Evolutionary conservation across 2,797 vertebrate genomes (phyloP).

Genomic region (Threskiornis aethiopicus): DNA sequence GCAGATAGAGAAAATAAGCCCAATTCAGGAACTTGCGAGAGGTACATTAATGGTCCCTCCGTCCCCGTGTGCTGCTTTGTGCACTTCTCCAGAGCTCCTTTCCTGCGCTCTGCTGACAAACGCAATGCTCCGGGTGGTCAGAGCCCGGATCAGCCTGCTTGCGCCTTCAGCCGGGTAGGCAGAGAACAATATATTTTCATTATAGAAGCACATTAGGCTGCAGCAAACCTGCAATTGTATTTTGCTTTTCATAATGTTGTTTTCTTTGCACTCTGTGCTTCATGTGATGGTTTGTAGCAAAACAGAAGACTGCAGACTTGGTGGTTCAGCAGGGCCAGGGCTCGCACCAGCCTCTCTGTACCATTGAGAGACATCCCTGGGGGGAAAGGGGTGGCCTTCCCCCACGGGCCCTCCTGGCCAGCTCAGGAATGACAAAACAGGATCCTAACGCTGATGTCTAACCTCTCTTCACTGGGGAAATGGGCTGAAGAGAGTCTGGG

Average conservation of each 20-base stretch:
- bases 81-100: not conserved
- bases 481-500: not conserved
- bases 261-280: not conserved
- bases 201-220: fast-evolving
- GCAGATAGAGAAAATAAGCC: not conserved
- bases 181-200: not conserved
- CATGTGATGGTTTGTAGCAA: not conserved
- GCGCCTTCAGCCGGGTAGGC: not conserved
- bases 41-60: not conserved
- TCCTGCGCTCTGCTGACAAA: not conserved
- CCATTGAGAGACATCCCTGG: not conserved
- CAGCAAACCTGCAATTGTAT: not conserved
- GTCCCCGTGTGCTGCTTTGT: not conserved
- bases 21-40: not conserved
- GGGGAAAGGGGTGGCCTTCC: not conserved
- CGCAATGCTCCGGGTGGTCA: fast-evolving
- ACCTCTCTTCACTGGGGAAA: not conserved
- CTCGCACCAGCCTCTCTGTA: not conserved
- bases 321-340: not conserved
- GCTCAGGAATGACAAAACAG: not conserved
- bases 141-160: not conserved
- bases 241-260: not conserved
- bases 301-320: not conserved
- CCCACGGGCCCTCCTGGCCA: not conserved
- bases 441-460: not conserved